phyloP scores from a whole-genome alignment of 2,888 invertebrate species.

The Sycophila texana region DNA sequence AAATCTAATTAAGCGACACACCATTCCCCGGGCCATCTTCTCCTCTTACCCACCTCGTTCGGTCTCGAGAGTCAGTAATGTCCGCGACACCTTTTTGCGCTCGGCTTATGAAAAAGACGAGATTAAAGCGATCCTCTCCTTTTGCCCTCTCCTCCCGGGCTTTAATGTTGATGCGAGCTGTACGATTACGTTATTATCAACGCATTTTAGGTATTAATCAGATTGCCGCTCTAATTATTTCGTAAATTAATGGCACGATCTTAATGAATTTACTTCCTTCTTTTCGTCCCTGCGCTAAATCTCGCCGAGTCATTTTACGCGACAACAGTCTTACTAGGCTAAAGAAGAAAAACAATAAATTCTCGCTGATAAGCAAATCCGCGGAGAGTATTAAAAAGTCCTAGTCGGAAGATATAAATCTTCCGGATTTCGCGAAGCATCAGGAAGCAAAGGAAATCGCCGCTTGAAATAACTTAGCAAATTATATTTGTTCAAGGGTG shows the following conservation, averaged over 20 bases:
- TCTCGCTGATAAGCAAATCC: not conserved
- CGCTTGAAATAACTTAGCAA: slow-evolving; percentile 6
- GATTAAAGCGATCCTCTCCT: slow-evolving; percentile 43
- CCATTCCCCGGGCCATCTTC: not conserved
- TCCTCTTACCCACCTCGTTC: not conserved
- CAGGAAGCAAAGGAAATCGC: no score
- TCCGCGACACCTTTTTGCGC: slow-evolving; percentile 31
- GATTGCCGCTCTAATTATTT: no score
- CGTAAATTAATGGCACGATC: no score
- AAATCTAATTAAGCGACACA: slow-evolving; percentile 53
- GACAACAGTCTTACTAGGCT: not conserved
- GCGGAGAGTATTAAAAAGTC: not conserved
- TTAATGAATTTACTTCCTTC: no score
- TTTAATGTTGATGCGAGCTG: slow-evolving; percentile 11
- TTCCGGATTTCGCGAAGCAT: no score
- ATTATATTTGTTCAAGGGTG: not conserved
- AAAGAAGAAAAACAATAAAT: not conserved
- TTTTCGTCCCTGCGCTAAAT: no score
- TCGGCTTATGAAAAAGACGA: slow-evolving; percentile 41
- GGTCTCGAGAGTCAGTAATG: not conserved
- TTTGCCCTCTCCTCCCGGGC: not conserved
- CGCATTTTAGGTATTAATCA: not conserved
- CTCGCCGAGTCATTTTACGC: not conserved
- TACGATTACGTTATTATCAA: slow-evolving; percentile 30
- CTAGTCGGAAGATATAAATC: no score